Percentiles rank a stretch among this genome's conserved stretches.
These are phyloP conservation scores for Amphiprion percula DNA, from an alignment of 2,113 vertebrate genomes.

Conservation along the genomic window DNA sequence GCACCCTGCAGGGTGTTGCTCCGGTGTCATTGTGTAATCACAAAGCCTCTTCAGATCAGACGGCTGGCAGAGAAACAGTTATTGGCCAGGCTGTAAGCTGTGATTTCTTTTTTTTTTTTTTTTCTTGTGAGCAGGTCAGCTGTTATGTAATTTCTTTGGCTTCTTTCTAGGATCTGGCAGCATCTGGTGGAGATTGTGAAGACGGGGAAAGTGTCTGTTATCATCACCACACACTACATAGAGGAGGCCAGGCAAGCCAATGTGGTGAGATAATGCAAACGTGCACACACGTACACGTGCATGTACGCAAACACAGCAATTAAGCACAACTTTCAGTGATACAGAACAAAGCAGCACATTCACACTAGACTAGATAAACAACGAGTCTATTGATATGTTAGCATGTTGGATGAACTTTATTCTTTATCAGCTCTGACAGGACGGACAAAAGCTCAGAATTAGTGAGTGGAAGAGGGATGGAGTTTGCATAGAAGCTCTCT, in stretches of 20 bases:
- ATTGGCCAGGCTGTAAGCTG: not conserved
- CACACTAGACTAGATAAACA: conserved; percentile 28
- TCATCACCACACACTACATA: conserved; percentile 88
- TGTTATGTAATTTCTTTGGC: conserved; percentile 26
- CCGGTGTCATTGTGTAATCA: conserved; percentile 34
- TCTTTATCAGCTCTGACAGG: conserved; percentile 49
- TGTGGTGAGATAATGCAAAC: conserved; percentile 75
- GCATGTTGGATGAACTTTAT: conserved; percentile 5
- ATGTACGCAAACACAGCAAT: not conserved
- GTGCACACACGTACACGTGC: not conserved
- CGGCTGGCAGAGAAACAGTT: conserved; percentile 15
- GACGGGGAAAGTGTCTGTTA: conserved; percentile 83
- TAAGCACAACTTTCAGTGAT: not conserved
- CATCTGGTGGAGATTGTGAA: conserved; percentile 87
- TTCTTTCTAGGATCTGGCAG: conserved; percentile 84
- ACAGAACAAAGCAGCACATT: conserved; percentile 3
- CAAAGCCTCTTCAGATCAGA: conserved; percentile 37
- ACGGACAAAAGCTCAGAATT: not conserved
- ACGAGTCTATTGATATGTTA: conserved; percentile 37
- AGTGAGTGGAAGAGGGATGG: not conserved
- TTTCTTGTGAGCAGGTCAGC: conserved; percentile 6
- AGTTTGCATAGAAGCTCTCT: not conserved
- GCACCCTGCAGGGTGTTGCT: not conserved
- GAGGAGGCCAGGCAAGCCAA: conserved; percentile 87
- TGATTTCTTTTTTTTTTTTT: not conserved